A percentile compares a stretch with the other conserved stretches of the same genome.
Conservation (phyloP, 2,888 invertebrate genomes). For the Drosophila algonquin region DNA sequence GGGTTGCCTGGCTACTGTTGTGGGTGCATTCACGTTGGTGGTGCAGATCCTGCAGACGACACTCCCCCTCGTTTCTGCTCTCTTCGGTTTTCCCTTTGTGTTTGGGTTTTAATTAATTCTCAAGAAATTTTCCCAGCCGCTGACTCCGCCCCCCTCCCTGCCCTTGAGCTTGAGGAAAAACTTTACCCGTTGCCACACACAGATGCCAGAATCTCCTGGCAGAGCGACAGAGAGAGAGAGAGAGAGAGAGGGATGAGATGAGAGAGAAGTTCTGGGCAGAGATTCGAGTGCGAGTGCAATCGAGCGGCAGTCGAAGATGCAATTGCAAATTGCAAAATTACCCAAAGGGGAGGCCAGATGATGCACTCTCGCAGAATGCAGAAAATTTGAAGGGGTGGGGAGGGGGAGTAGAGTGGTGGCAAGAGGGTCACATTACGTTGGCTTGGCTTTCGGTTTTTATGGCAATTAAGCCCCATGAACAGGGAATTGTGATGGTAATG, state of each 20-base stretch:
- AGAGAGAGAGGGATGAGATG: no score
- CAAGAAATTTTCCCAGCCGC: slow-evolving; percentile 45
- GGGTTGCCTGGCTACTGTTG: slow-evolving; percentile 15
- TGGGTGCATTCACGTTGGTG: slow-evolving; percentile 16
- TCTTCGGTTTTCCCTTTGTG: slow-evolving; percentile 30
- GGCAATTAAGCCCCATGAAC: slow-evolving; percentile 18
- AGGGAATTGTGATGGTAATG: not conserved
- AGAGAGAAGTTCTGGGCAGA: not conserved
- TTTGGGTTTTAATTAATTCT: slow-evolving; percentile 64
- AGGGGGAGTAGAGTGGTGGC: not conserved
- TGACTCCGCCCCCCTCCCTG: not conserved
- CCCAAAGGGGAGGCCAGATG: not conserved
- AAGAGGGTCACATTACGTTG: slow-evolving; percentile 13
- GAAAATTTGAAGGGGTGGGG: no score
- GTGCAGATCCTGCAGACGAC: slow-evolving; percentile 2
- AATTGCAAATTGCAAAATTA: slow-evolving; percentile 30
- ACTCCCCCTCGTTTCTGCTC: not conserved
- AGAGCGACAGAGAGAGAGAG: not conserved
- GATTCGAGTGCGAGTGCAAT: slow-evolving; percentile 12
- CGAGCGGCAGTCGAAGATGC: slow-evolving; percentile 36
- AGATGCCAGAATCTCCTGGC: not conserved
- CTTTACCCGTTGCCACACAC: slow-evolving; percentile 6
- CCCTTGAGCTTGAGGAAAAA: slow-evolving; percentile 40
- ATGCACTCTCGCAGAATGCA: not conserved
- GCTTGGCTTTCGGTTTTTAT: slow-evolving; percentile 16